phyloP scores from a whole-genome alignment of 1,140 invertebrate species.

The Aphaenogaster ashmeadi region DNA sequence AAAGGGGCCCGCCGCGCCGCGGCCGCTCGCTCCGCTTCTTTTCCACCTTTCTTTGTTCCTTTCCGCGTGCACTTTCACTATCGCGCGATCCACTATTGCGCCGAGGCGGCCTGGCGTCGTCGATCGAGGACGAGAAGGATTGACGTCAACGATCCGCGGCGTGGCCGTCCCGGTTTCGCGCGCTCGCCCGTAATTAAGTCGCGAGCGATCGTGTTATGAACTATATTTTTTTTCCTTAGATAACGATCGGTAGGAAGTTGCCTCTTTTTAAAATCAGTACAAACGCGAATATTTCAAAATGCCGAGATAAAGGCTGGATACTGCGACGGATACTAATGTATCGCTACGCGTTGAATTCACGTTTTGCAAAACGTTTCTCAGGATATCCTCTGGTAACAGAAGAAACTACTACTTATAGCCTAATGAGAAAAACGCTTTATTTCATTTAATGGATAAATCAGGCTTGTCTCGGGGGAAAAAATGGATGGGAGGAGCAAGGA shows the following conservation, averaged over 20 bases:
- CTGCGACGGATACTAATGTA: not conserved
- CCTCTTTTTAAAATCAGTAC: not conserved
- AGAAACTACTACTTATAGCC: not conserved
- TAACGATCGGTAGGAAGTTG: not conserved
- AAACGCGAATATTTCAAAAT: not conserved
- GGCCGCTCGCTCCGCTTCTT: slow-evolving; percentile 74
- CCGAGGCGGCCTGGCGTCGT: slow-evolving; percentile 50
- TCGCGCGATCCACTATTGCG: slow-evolving; percentile 74
- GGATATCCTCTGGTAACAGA: not conserved
- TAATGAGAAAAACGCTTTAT: not conserved
- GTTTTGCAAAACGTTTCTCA: not conserved
- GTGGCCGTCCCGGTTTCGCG: slow-evolving; percentile 38
- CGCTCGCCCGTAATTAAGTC: slow-evolving; percentile 11
- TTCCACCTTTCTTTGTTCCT: slow-evolving; percentile 82
- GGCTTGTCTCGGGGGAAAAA: not conserved
- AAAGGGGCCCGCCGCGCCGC: slow-evolving; percentile 62
- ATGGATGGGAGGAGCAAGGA: slow-evolving; percentile 37
- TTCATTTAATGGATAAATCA: slow-evolving; percentile 19
- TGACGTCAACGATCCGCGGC: not conserved
- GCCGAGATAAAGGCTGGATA: too few relatives aligned
- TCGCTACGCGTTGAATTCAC: not conserved
- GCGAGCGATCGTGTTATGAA: slow-evolving; percentile 4
- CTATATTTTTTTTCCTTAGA: not conserved
- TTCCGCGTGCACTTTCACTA: slow-evolving; percentile 79
- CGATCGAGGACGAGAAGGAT: slow-evolving; percentile 23